Evolutionary conservation across 53 echinoderm and acorn worm species (phyloP).

Genomic region (Crossaster papposus): DNA sequence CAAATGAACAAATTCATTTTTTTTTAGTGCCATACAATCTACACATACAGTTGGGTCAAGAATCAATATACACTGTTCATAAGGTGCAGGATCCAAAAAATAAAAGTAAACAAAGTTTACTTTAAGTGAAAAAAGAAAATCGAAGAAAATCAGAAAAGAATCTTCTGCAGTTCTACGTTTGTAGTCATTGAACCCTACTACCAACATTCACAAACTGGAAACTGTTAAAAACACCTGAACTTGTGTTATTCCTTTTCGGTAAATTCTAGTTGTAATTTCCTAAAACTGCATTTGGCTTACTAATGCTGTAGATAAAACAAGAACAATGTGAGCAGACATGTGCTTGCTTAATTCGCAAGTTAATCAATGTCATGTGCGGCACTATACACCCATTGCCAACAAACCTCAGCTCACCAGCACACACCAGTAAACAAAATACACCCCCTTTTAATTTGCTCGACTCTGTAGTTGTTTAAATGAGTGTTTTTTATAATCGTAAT

Average conservation of each 20-base stretch:
- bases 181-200: background rate
- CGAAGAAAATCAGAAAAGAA: no score
- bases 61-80: no score
- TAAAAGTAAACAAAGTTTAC: no score
- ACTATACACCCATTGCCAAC: background rate
- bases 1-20: no score
- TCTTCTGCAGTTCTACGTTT: no score
- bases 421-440: background rate
- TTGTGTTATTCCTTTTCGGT: background rate
- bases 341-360: background rate
- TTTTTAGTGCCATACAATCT: no score
- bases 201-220: background rate
- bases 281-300: background rate
- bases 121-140: no score
- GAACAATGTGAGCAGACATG: background rate
- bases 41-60: no score
- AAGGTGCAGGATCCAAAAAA: no score
- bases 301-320: background rate
- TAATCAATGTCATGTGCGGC: background rate
- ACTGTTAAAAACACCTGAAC: background rate
- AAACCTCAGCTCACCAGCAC: conserved; percentile 4
- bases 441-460: no score
- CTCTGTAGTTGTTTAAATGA: no score
- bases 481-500: no score
- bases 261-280: background rate